Percentiles rank a stretch among this genome's conserved stretches.
Evolutionary conservation across 30 jellyfish, hydroid and myxozoan genomes (phyloP).

Genomic region (Clytia hemisphaerica): DNA sequence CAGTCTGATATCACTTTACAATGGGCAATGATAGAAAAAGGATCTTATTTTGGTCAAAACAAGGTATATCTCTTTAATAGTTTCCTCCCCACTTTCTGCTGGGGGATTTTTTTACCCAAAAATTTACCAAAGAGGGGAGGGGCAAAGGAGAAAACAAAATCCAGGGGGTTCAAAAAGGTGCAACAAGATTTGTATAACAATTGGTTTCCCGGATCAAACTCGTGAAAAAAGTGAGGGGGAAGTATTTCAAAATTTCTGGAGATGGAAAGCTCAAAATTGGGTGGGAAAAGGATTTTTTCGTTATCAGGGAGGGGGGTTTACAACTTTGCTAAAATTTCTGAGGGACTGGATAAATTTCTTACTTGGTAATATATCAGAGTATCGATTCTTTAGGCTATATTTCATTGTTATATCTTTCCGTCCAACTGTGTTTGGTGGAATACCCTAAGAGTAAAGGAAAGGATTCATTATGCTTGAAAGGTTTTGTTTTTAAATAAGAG

Average conservation of each 20-base stretch:
- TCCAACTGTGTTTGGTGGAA: slow-evolving; percentile 79
- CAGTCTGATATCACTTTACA: background rate
- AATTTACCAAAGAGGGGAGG: background rate
- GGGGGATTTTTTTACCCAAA: no score
- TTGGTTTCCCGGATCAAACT: background rate
- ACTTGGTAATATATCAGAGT: slow-evolving; percentile 94
- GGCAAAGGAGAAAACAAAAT: background rate
- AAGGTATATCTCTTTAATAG: no score
- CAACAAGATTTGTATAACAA: background rate
- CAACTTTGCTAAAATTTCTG: background rate
- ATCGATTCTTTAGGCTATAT: slow-evolving; percentile 86
- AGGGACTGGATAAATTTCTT: slow-evolving; percentile 3
- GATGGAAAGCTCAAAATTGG: no score
- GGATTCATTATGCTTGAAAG: no score
- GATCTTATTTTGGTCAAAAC: no score
- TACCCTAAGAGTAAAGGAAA: slow-evolving; percentile 75
- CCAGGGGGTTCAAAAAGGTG: background rate
- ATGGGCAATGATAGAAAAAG: no score
- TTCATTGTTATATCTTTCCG: slow-evolving; percentile 70
- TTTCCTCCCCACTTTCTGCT: no score
- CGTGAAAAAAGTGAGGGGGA: no score
- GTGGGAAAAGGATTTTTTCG: no score
- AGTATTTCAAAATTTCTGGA: no score
- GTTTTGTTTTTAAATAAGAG: no score
- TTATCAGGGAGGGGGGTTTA: background rate